Evolutionary conservation across 2,797 vertebrate species (phyloP).

Genomic region (Girardinus metallicus): DNA sequence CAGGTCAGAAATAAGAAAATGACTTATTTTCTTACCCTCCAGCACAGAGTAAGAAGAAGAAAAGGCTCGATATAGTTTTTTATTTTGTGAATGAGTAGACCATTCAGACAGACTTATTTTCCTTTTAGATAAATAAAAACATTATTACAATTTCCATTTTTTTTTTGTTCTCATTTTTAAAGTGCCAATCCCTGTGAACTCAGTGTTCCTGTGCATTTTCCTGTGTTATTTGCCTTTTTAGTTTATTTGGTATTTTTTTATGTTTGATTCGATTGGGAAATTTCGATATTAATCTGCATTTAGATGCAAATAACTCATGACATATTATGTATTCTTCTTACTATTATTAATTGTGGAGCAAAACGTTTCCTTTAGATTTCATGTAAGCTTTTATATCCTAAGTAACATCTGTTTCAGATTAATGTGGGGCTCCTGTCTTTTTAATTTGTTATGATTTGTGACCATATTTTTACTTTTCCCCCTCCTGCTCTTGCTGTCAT

Average conservation of each 20-base stretch:
- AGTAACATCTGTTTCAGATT: background rate
- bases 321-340: background rate
- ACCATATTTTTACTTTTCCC: slow-evolving; percentile 2
- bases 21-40: background rate
- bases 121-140: background rate
- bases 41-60: background rate
- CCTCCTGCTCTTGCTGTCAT: slow-evolving; percentile 1
- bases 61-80: background rate
- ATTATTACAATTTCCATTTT: background rate
- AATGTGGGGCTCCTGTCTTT: background rate
- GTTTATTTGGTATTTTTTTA: background rate
- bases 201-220: background rate
- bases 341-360: background rate
- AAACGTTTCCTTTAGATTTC: background rate
- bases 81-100: background rate
- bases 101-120: background rate
- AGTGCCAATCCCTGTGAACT: background rate
- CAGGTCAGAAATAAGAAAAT: background rate
- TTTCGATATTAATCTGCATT: background rate
- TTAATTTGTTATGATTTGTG: background rate
- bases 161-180: background rate
- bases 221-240: background rate
- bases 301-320: background rate
- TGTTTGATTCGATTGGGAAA: background rate
- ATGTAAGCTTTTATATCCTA: background rate